Base-by-base conservation (phyloP, 1,140 invertebrate species). In the Drosophila orena region DNA sequence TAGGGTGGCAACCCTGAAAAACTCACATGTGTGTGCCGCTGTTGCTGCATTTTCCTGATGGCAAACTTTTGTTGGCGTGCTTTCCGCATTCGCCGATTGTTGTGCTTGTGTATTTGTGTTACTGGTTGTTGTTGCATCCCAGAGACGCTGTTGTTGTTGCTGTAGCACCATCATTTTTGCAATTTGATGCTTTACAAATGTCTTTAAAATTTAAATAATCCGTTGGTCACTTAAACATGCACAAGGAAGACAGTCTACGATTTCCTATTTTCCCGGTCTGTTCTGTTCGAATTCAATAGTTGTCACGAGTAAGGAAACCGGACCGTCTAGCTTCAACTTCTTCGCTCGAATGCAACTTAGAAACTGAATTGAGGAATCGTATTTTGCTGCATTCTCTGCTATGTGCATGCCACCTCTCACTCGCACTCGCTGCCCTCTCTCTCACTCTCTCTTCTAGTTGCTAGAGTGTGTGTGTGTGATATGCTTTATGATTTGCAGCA, bases 101-200 rank as follows among this genome's bases (percentile, higher is more conserved):
- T 46, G 79, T 61, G 61, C 46, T 40, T 57, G n/a, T 34, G 79
- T n/a, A 24, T 58, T 30, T 57, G 61, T 20, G 35, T 57, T 68
- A 44, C 54, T 42, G 22, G 46, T 27, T 38, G 64, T 54, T 5
- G 37, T 58, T 15, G 79, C 58, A 57, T 69, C 79, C 84, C 84
- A 89, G 14, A 83, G 49, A 24, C 65, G 68, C 40, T 57, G 83
- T 12, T 88, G 83, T 47, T 86, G 81, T 61, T 88, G 84, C 77
- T 90, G 84, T 72, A 90, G 68, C 80, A 89, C 46, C 84, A 88
- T 89, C 85, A 90, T 84, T 62, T 88, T 86, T 0, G 3, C n/a
- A 46, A 34, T 40, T 55, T n/a, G 49, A 11, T 54, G 54, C 52
- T 53, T 27, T 10, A 30, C 22, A 15, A 52, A 14, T 35, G 30